A percentile compares a stretch with the other conserved stretches of the same genome.
These are phyloP conservation scores for Nomada lathburiana DNA, from an alignment of 2,888 invertebrate species.

Conservation along the genomic window DNA sequence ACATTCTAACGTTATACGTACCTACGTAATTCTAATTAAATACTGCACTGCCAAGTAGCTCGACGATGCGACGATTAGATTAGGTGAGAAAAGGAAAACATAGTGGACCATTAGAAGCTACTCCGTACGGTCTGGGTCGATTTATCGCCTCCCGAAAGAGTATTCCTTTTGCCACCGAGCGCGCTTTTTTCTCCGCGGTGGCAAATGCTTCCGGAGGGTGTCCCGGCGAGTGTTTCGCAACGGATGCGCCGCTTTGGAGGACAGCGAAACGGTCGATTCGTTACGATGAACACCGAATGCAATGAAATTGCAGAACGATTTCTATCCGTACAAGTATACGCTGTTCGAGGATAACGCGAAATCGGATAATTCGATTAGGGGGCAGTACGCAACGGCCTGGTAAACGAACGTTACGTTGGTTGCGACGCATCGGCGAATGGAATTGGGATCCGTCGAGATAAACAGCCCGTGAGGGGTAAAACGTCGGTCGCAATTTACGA, in stretches of 20 bases:
- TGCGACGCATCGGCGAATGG: slow-evolving; percentile 1
- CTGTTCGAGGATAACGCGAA: slow-evolving; percentile 2
- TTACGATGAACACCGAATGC: slow-evolving; percentile 51
- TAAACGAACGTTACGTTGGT: slow-evolving; percentile 66
- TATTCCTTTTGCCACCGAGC: background rate
- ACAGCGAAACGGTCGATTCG: slow-evolving; percentile 24
- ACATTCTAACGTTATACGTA: background rate
- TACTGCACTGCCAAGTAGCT: no score
- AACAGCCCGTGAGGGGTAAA: slow-evolving; percentile 37
- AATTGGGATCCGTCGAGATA: slow-evolving; percentile 53
- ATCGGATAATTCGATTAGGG: slow-evolving; percentile 64
- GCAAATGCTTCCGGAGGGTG: background rate
- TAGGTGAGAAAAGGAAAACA: no score
- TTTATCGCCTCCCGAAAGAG: background rate
- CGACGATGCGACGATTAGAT: no score
- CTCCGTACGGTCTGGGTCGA: background rate
- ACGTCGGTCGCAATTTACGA: background rate
- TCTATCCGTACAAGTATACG: slow-evolving; percentile 17
- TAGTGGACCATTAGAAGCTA: background rate
- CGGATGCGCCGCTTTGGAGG: slow-evolving; percentile 29
- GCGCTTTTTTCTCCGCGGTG: background rate
- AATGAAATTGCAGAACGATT: slow-evolving; percentile 35
- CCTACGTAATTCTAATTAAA: background rate
- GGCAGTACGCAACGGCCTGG: slow-evolving; percentile 74
- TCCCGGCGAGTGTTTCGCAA: slow-evolving; percentile 20